phyloP scores from a whole-genome alignment of 2,113 vertebrate species.

The Dryoscopus gambensis region DNA sequence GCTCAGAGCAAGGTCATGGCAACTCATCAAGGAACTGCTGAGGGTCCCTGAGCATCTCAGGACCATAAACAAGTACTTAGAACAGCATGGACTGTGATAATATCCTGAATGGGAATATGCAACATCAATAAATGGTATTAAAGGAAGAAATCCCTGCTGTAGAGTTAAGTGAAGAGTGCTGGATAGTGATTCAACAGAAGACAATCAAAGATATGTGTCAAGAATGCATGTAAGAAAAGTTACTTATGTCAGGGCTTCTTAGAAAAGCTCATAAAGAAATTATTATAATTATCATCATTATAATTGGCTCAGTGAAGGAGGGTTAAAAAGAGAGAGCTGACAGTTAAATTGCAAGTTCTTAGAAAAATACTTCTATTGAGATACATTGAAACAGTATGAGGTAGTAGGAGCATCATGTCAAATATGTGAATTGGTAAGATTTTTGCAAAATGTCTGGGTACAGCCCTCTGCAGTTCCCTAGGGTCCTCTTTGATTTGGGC shows the following conservation, averaged over 20 bases:
- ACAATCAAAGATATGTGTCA: fast-evolving
- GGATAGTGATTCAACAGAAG: background rate
- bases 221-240: background rate
- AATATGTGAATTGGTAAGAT: background rate
- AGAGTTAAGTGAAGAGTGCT: background rate
- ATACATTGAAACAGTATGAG: background rate
- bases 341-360: background rate
- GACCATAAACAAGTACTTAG: background rate
- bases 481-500: background rate
- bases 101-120: background rate
- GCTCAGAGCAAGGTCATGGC: background rate
- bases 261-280: background rate
- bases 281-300: background rate
- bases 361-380: background rate
- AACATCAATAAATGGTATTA: background rate
- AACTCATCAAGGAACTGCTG: background rate
- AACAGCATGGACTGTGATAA: background rate
- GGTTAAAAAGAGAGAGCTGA: background rate
- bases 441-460: background rate
- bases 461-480: background rate
- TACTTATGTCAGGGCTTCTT: background rate
- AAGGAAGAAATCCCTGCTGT: background rate
- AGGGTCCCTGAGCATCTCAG: background rate
- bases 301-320: background rate
- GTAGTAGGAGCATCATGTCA: background rate